Evolutionary conservation across 2,113 vertebrate species (phyloP), one percentile per base, ranked within the genome.

Genomic region (Caloenas nicobarica): DNA sequence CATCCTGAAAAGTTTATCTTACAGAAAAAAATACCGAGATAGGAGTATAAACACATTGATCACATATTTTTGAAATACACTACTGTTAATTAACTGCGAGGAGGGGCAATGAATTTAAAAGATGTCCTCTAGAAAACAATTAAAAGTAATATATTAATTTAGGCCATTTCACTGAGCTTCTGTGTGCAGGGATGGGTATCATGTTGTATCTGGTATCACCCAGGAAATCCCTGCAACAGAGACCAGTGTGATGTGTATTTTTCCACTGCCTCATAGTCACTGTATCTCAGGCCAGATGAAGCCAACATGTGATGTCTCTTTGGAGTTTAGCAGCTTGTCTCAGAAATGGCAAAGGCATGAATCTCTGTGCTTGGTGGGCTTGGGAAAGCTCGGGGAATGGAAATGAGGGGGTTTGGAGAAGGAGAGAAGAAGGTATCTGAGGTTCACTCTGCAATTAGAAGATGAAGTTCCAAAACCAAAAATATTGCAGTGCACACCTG

Each of bases 401-500:
- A 46, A 56, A 24, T 29, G 11, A 6, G 6, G 38, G 3, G 5
- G 10, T 4, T 26, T 62, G 60, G 26, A 88, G 31, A 16, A 57
- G 17, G 25, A 48, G 25, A 46, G 16, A 54, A 61, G 26, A 7
- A 36, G 26, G 6, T 38, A 15, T 42, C 22, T 74, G 16, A 34
- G 50, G 54, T 25, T 26, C 16, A 36, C 7, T 48, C 40, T 65
- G 26, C 23, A 81, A 60, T 16, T 22, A 34, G 11, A 18, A 65
- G 16, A 11, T 76, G 34, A 79, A 46, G 40, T 66, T 88, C n/a
- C 46, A 48, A 84, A 64, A 22, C 17, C 2, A 51, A 40, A 64
- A 53, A 3, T 0, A 2, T 22, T 58, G 33, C 3, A 1, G 6
- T 60, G 16, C 1, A 0, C 38, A 11, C 33, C 33, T 69, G 14